Percentiles rank a stretch among this genome's conserved stretches.
These are phyloP conservation scores for Chelidonichthys spinosus DNA, from an alignment of 2,797 vertebrate genomes.

Conservation along the genomic window DNA sequence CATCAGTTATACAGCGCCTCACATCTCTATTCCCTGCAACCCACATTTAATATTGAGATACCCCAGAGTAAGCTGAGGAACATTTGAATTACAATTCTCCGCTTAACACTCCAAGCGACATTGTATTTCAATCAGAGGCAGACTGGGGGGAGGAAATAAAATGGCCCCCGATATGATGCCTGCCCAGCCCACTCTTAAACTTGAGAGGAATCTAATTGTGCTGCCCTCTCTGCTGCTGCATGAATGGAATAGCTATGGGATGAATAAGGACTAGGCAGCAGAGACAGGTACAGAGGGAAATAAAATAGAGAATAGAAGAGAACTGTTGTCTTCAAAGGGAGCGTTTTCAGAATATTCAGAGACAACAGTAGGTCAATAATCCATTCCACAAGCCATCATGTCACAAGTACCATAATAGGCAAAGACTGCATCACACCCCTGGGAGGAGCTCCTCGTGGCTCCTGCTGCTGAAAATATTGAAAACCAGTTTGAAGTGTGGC, in stretches of 20 bases:
- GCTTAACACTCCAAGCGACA: constrained; percentile 64
- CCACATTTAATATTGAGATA: constrained; percentile 77
- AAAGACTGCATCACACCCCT: constrained; percentile 51
- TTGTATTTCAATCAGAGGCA: constrained; percentile 63
- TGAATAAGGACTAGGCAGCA: constrained; percentile 24
- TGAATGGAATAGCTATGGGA: constrained; percentile 56
- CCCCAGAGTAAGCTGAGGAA: constrained; percentile 59
- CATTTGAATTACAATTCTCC: constrained; percentile 72
- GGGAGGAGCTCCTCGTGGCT: constrained; percentile 41
- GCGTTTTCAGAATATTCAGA: constrained; percentile 54
- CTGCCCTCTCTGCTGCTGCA: constrained; percentile 39
- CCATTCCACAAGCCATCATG: constrained; percentile 60
- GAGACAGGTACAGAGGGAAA: constrained; percentile 38
- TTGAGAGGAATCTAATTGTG: constrained; percentile 61
- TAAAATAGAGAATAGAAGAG: constrained; percentile 31
- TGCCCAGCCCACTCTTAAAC: constrained; percentile 56
- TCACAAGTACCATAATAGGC: constrained; percentile 67
- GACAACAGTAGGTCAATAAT: constrained; percentile 68
- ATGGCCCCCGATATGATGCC: constrained; percentile 41
- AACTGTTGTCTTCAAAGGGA: constrained; percentile 51
- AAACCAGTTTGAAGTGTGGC: constrained; percentile 60
- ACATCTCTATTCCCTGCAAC: constrained; percentile 74
- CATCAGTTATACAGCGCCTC: constrained; percentile 73
- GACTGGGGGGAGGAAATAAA: constrained; percentile 21
- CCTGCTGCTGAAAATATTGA: constrained; percentile 55